Base-by-base conservation (phyloP, 1,140 invertebrate species). In the Scylla paramamosain region DNA sequence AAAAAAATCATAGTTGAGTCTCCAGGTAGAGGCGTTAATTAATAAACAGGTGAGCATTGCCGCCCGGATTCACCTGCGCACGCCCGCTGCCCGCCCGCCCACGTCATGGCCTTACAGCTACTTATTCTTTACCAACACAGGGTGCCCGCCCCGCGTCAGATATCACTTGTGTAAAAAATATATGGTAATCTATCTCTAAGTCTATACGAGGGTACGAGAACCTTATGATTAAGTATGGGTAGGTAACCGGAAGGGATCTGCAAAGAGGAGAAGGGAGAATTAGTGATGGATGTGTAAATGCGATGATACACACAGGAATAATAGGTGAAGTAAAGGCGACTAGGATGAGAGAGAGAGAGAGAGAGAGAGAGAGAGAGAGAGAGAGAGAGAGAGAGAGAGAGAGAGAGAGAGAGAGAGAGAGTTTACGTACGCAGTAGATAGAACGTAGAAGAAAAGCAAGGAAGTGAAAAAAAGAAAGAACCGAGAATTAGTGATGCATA, bases 131-230 rank as follows among this genome's bases (percentile, higher is more conserved):
- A 28, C 39, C 46, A 39, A 67, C 29, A 89, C 52, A 94, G 67
- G 93, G 87, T 89, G 59, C 87, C 93, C 87, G 87, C 93, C 93
- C 93, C 90, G 48, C 29, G 14, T 25, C 82, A 52, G 93, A 94
- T 89, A 94, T 94, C 93, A 91, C 93, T 90, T 94, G 87, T 83
- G 45, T 94, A 94, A 94, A 94, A 77, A 94, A 4, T 6, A 31
- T 4, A 10, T 0, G 25, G 25, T 67, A 94, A 89, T 29, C 14
- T 28, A 12, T 31, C 45, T 29, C 31, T 59, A 91, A 39, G 82
- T 77, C 45, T 77, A 20, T 59, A 20, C 52, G 16, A 77, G 87
- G 32, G 45, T 82, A 86, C 20, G 32, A 77, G 45, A 32, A 59
- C 52, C 16, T 59, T 59, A 14, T 3, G 3, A 1, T 59, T 59